Base-by-base conservation (phyloP, 1,140 invertebrate species). In the Orchestia grillus region DNA sequence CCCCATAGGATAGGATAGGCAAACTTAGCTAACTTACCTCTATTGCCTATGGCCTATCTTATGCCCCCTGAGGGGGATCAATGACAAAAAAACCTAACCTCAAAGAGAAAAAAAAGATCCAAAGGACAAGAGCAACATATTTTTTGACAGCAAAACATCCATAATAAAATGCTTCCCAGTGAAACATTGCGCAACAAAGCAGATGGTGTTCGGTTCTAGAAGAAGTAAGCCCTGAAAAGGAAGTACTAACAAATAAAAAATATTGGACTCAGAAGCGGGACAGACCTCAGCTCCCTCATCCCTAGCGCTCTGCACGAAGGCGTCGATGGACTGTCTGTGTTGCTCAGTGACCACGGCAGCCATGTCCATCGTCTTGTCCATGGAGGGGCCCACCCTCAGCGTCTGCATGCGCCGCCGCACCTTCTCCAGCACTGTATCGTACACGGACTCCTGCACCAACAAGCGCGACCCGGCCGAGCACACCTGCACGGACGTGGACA, bases 381-480 rank as follows among this genome's bases (percentile, higher is more conserved):
- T 96, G 96, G 97, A 97, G 96, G 97, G 96, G n/a, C 98, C 98
- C 43, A 98, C 96, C 96, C 97, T 97, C 43, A 98, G 97, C 53
- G 97, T 97, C 15, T 97, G 97, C 96, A 98, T 96, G 96, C 97
- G 97, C 16, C 97, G 96, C 97, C 98, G 98, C 77, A 98, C 95
- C 97, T 98, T 98, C 36, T 97, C 96, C 11, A 98, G 97, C 96
- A 98, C 97, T 96, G 96, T 97, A 44, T 98, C 97, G 97, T 97
- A 97, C 11, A 98, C 97, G 87, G 97, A 97, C 97, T 98, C 98
- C 97, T 98, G 98, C 16, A 98, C 97, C 57, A 98, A 97, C 28
- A 98, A 97, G 95, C 97, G 97, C 40, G 98, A 97, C 0, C 97
- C 97, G 77, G 98, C 97, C 97, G 97, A 98, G 96, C 97, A 98